Percentiles rank a stretch among this genome's conserved stretches.
Conservation (phyloP, 2,888 invertebrate species). For the Selenia dentaria region DNA sequence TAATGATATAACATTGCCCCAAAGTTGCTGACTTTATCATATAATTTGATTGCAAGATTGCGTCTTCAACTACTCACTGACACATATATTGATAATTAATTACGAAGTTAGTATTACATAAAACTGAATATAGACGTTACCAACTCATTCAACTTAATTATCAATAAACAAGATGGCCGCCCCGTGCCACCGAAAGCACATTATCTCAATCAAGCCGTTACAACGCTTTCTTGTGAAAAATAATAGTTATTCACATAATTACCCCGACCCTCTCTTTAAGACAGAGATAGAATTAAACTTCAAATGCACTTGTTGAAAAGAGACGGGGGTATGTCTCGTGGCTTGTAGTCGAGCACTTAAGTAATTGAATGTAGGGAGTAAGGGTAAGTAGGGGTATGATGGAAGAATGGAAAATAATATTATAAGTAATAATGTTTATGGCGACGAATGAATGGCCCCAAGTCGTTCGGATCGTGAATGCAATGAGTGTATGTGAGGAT, state of each 20-base stretch:
- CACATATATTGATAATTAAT: too few species aligned
- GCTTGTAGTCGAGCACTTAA: conserved; percentile 71
- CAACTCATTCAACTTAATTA: conserved; percentile 70
- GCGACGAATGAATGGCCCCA: conserved; percentile 26
- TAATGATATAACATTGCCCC: too few species aligned
- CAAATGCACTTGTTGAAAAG: conserved; percentile 44
- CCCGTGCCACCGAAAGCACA: conserved; percentile 56
- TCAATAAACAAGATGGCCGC: conserved; percentile 49
- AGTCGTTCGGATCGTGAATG: conserved; percentile 54
- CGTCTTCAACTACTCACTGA: too few species aligned
- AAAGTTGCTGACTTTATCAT: too few species aligned
- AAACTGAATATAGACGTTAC: conserved; percentile 36
- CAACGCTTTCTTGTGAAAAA: conserved; percentile 74
- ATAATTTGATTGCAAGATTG: too few species aligned
- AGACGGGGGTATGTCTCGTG: conserved; percentile 53
- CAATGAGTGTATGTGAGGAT: conserved; percentile 19
- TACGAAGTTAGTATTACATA: background rate
- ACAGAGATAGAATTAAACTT: conserved; percentile 40
- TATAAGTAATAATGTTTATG: conserved; percentile 44
- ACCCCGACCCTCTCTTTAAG: conserved; percentile 61
- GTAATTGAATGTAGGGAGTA: conserved; percentile 78
- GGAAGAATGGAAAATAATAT: conserved; percentile 75
- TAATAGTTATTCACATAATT: conserved; percentile 82
- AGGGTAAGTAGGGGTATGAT: conserved; percentile 65
- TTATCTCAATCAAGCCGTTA: conserved; percentile 74